Base-by-base conservation (phyloP, 2,888 invertebrate species). In the Meteorus cinctellus region DNA sequence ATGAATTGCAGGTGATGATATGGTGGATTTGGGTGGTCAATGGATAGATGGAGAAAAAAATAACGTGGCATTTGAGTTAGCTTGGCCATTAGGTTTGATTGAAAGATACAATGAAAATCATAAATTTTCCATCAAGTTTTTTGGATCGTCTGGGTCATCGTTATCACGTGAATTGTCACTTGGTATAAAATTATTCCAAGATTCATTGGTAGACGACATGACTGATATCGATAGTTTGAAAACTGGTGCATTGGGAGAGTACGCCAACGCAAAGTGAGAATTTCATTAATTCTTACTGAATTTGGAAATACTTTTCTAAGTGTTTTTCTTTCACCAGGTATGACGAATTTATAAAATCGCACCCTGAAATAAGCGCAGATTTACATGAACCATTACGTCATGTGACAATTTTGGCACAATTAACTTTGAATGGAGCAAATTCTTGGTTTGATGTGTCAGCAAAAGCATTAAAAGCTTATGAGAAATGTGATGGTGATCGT, bases 251-350 rank as follows among this genome's bases (percentile, higher is more conserved):
- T 10, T 72, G 74, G 77, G 41, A 24, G 31, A 29, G 70, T 4
- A 78, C 72, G 76, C 66, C 62, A 66, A 73, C 8, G 36, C 12
- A 24, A 69, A 75, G 93, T 92, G 80, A 85, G 80, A 77, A 29
- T 6, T n/a, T 19, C 45, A 51, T 68, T 41, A 12, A 12, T 41
- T 2, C 24, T 67, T 59, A 19, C 79, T 45, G 34, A 59, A 6
- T 66, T 74, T 60, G 45, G 4, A 1, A 41, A 31, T 41, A 31
- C 48, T 66, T 29, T 41, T 51, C 66, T 55, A 68, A 62, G 69
- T 27, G 4, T 45, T 59, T 34, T 10, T 31, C 67, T 80, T n/a
- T n/a, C 12, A 12, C 51, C 71, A 83, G 83, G 72, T 67, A 80
- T 6, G 74, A 78, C 2, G 76, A 78, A 31, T 76, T 77, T 67